Conservation (phyloP, 2,113 vertebrate species). For the Podilymbus podiceps region DNA sequence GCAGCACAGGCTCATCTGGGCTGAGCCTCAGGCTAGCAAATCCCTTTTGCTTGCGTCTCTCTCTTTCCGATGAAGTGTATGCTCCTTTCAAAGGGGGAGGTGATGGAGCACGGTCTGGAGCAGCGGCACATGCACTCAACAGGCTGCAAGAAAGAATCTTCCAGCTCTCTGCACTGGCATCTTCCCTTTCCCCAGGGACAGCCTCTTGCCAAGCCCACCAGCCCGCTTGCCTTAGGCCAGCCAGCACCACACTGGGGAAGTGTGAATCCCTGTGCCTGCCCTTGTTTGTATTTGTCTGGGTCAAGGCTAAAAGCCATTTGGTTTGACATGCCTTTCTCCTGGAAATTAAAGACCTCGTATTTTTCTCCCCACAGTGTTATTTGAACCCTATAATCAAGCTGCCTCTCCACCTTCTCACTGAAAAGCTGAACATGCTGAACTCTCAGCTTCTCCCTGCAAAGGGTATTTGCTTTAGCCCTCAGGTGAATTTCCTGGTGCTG, state of each 20-base stretch:
- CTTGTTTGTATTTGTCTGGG: background rate
- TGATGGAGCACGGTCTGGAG: background rate
- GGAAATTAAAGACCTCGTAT: conserved; percentile 9
- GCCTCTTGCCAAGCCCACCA: rapidly evolving
- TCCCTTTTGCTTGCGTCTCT: rapidly evolving
- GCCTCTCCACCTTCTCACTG: background rate
- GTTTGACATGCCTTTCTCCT: background rate
- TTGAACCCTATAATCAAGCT: conserved; percentile 22
- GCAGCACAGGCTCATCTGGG: background rate
- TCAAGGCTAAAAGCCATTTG: background rate
- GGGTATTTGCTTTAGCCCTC: background rate
- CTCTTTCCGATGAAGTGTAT: background rate
- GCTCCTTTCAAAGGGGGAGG: background rate
- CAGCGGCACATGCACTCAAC: background rate
- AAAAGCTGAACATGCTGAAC: background rate
- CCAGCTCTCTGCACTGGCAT: background rate
- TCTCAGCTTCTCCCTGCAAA: background rate
- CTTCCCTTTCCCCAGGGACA: background rate
- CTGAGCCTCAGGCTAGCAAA: conserved; percentile 50
- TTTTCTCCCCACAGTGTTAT: background rate
- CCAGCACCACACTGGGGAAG: background rate
- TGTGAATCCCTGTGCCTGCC: rapidly evolving
- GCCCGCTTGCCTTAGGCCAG: background rate
- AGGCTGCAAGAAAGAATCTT: background rate
- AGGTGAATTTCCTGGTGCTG: background rate